Base-by-base conservation (phyloP, 2,888 invertebrate species). In the Macaria liturata region DNA sequence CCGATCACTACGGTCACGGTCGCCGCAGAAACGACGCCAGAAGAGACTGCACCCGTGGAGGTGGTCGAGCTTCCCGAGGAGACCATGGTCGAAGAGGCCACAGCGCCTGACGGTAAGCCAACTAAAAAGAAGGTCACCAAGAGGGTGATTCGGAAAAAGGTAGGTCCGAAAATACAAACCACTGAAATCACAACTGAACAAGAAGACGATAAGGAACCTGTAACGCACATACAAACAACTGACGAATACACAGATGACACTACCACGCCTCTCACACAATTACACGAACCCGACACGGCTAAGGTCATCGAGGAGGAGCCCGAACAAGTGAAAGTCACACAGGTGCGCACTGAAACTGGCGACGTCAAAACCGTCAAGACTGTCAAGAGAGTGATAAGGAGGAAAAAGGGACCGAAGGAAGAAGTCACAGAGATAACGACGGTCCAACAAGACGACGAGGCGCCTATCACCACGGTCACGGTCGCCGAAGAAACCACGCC, bases 131-230 rank as follows among this genome's bases (percentile, higher is more conserved):
- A 62, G 49, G 57, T 73, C 20, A 71, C 64, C 0, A 72, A 67
- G 9, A 84, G 86, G 56, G 74, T 85, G 2, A 91, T 93, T n/a
- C 91, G 88, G 68, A 91, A 75, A 56, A 74, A 71, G 9, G 66
- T 68, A 46, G 76, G 76, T 64, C 57, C 75, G 20, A 65, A 71
- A 68, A 57, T 79, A 54, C 64, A 74, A 73, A 75, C 72, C 4
- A 80, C 91, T 4, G 55, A 83, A 57, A 69, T 84, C 30, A 66
- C 61, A 8, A 87, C 87, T 48, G 75, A 77, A 62, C 82, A 86
- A 66, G 43, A 52, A 3, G 66, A 62, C 20, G 64, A 65, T 34
- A 57, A 64, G 47, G 76, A 75, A 66, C 80, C 77, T 37, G 70
- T 75, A 3, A 60, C 73, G 5, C 71, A 72, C 30, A 69, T 80